phyloP scores from a whole-genome alignment of 2,797 vertebrate genomes.

The Paratrypauchen microcephalus region DNA sequence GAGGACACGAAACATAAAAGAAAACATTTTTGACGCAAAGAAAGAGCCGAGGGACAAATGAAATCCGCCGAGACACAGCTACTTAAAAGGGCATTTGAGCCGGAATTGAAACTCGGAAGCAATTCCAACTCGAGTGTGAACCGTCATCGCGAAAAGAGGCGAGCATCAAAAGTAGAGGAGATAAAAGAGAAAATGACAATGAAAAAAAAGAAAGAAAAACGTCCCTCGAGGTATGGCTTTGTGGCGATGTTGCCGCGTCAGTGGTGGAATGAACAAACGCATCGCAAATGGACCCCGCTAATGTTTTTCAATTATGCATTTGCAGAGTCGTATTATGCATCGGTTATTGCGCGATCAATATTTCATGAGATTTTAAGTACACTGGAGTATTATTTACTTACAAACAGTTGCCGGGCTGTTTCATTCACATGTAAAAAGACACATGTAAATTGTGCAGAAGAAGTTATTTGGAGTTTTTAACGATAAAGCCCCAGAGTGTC shows the following conservation, averaged over 20 bases:
- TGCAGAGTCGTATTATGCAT: constrained; percentile 31
- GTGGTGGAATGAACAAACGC: constrained; percentile 67
- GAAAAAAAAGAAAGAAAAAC: background rate
- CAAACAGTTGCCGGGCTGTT: background rate
- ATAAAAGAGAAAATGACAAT: constrained; percentile 39
- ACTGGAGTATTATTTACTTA: background rate
- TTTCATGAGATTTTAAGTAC: background rate
- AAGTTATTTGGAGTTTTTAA: no score
- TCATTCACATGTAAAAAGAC: background rate
- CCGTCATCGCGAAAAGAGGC: constrained; percentile 34
- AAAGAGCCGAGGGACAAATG: constrained; percentile 30
- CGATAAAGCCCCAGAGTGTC: no score
- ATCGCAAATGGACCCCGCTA: constrained; percentile 66
- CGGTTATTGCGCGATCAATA: background rate
- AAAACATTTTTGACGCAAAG: constrained; percentile 36
- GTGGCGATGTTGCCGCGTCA: constrained; percentile 56
- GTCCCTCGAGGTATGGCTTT: constrained; percentile 60
- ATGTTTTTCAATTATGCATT: constrained; percentile 73
- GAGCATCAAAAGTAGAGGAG: constrained; percentile 46
- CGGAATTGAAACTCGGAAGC: constrained; percentile 61
- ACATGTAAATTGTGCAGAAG: background rate
- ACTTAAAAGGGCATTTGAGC: constrained; percentile 62
- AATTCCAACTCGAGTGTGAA: constrained; percentile 68
- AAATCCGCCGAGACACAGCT: constrained; percentile 46
- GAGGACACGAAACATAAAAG: constrained; percentile 33